Percentiles rank a stretch among this genome's conserved stretches.
Conservation (phyloP, 2,113 vertebrate genomes). For the Neomonachus schauinslandi region DNA sequence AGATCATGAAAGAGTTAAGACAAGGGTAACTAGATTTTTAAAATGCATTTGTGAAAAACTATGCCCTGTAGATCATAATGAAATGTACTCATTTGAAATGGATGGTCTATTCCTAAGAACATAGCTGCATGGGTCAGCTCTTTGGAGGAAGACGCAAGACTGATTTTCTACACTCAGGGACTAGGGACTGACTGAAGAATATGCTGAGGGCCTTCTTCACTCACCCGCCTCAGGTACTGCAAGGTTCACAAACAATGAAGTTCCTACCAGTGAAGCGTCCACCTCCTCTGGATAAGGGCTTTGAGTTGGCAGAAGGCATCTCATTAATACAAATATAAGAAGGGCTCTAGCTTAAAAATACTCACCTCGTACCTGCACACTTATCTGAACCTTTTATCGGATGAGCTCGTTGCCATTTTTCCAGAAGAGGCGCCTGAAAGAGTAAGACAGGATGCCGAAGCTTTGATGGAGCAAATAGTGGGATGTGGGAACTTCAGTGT, state of each 20-base stretch:
- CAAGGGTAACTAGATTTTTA: background rate
- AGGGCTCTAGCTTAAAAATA: background rate
- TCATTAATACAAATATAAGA: background rate
- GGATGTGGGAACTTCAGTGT: background rate
- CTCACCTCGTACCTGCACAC: background rate
- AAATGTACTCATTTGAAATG: slow-evolving; percentile 77
- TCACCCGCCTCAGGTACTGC: background rate
- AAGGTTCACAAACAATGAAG: background rate
- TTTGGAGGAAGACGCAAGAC: slow-evolving; percentile 60
- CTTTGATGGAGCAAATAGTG: background rate
- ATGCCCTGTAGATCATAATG: slow-evolving; percentile 66
- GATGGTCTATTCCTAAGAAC: slow-evolving; percentile 64
- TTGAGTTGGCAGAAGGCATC: background rate
- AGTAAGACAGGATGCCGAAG: background rate
- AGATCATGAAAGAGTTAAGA: slow-evolving; percentile 57
- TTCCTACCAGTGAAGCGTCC: background rate
- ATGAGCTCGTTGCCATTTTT: background rate
- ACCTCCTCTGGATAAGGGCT: background rate
- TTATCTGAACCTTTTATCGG: background rate
- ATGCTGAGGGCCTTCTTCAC: background rate
- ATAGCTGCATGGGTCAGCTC: slow-evolving; percentile 56
- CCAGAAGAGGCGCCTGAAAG: background rate
- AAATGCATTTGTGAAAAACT: slow-evolving; percentile 52
- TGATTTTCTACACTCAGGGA: slow-evolving; percentile 10
- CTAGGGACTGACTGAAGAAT: background rate